Evolutionary conservation across 2,888 invertebrate species (phyloP).

Genomic region (Pheosia tremula): DNA sequence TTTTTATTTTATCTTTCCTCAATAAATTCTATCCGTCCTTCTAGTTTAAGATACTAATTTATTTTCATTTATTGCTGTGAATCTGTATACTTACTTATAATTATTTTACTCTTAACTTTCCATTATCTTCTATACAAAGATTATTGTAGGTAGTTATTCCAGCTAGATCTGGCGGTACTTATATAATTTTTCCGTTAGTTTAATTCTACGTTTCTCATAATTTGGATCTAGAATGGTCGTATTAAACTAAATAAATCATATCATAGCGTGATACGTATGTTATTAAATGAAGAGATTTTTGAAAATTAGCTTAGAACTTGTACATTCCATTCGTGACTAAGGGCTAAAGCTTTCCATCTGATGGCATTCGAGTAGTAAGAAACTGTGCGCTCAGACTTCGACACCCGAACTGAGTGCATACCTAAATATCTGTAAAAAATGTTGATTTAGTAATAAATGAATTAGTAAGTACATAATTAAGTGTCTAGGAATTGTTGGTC

Average conservation of each 20-base stretch:
- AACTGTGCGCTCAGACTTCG: slow-evolving; percentile 32
- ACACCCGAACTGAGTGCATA: slow-evolving; percentile 40
- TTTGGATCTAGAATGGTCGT: slow-evolving; percentile 37
- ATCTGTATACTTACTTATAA: slow-evolving; percentile 28
- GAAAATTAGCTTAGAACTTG: slow-evolving; percentile 43
- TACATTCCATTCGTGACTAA: slow-evolving; percentile 50
- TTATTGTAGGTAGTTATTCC: slow-evolving; percentile 22
- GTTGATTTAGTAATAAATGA: slow-evolving; percentile 52
- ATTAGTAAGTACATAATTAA: slow-evolving; percentile 72
- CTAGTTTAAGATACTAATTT: slow-evolving; percentile 53
- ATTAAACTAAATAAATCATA: slow-evolving; percentile 61
- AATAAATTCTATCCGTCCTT: slow-evolving; percentile 57
- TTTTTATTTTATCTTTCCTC: slow-evolving; percentile 37
- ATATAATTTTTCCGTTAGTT: slow-evolving; percentile 44
- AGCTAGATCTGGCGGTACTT: slow-evolving; percentile 60
- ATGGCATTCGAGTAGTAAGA: slow-evolving; percentile 17
- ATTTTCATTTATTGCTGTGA: slow-evolving; percentile 36
- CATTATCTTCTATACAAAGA: slow-evolving; percentile 32
- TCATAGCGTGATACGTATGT: slow-evolving; percentile 65
- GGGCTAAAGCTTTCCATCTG: slow-evolving; percentile 25
- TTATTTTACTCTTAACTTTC: slow-evolving; percentile 35
- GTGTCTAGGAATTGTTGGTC: slow-evolving; percentile 62
- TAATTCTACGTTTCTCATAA: slow-evolving; percentile 42
- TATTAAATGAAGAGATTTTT: slow-evolving; percentile 47
- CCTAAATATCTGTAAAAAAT: slow-evolving; percentile 49